These are phyloP conservation scores for Chesias legatella DNA, from an alignment of 2,888 invertebrate genomes.

Conservation along the genomic window DNA sequence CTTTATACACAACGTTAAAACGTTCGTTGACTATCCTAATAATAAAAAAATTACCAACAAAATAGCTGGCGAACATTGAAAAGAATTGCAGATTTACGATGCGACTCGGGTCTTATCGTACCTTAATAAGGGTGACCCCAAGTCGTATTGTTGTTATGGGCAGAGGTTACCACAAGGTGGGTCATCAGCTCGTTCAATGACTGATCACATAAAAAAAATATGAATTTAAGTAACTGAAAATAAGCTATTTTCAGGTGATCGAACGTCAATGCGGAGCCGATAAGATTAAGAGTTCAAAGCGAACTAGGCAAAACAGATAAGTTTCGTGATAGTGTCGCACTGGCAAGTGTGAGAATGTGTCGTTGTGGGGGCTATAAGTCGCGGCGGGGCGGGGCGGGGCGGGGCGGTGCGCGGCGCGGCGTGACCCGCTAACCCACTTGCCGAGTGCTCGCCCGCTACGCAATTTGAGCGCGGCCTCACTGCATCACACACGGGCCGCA, in stretches of 20 bases:
- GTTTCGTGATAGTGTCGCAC: slow-evolving; percentile 14
- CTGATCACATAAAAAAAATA: too few relatives aligned
- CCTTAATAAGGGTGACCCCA: too few relatives aligned
- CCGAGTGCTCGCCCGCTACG: slow-evolving; percentile 63
- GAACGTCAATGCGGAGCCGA: slow-evolving; percentile 13
- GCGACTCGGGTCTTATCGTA: too few relatives aligned
- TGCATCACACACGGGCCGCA: slow-evolving; percentile 29
- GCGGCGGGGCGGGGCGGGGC: slow-evolving; percentile 47
- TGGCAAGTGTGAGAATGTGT: slow-evolving; percentile 11
- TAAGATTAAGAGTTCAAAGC: slow-evolving; percentile 15
- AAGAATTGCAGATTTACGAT: too few relatives aligned
- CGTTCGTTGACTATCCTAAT: neutral
- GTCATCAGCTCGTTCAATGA: too few relatives aligned
- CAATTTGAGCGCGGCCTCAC: slow-evolving; percentile 70
- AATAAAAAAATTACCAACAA: neutral
- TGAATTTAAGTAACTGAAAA: neutral
- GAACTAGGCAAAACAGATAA: slow-evolving; percentile 13
- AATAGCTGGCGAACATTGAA: neutral
- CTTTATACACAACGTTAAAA: slow-evolving; percentile 13
- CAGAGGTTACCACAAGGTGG: too few relatives aligned
- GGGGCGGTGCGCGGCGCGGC: slow-evolving; percentile 49
- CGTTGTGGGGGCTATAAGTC: slow-evolving; percentile 8
- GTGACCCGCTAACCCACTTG: slow-evolving; percentile 76
- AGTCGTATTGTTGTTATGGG: too few relatives aligned
- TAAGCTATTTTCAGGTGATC: slow-evolving; percentile 1